Base-by-base conservation (phyloP, 2,113 vertebrate genomes). In the Acanthisitta chloris region DNA sequence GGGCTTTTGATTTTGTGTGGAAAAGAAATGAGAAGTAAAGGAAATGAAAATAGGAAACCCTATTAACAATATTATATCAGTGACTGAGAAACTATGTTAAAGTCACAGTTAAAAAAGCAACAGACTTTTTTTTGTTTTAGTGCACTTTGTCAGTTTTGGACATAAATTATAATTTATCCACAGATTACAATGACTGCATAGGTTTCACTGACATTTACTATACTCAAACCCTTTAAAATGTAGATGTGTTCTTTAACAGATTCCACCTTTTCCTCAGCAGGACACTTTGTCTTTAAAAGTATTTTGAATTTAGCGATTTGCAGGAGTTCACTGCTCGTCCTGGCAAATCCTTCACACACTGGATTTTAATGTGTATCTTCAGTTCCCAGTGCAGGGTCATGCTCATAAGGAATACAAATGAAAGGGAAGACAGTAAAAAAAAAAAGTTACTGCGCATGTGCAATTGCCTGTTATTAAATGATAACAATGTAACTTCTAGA, bases 401-500 rank as follows among this genome's bases (percentile, higher is more conserved):
- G 51, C 42, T 96, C 88, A 80, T 66, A 78, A 94, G 90, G 81
- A 95, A 94, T 59, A 94, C 81, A 86, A 93, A 95, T 42, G 61
- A 92, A 95, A 93, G 48, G 72, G 85, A 69, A 66, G 71, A 71
- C 31, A 51, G 58, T 25, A 3, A 38, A 80, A 55, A 73, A 67
- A 79, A 91, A 62, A 93, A 91, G 89, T 93, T 92, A 76, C 57
- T 93, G 85, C 83, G 72, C 79, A 95, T 92, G 94, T 84, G 94
- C 86, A 74, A 45, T 46, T 81, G 59, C 31, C 62, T 83, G 58
- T 57, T 86, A 85, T 90, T 96, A 94, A 90, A 94, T 57, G 25
- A 45, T 93, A 94, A 82, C 51, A 81, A 84, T 79, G 64, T 43
- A 88, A 94, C 84, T 96, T 94, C 43, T 71, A 70, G 59, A 88